These are phyloP conservation scores for Hydrophis major DNA, from an alignment of 2,797 vertebrate species.

Conservation along the genomic window DNA sequence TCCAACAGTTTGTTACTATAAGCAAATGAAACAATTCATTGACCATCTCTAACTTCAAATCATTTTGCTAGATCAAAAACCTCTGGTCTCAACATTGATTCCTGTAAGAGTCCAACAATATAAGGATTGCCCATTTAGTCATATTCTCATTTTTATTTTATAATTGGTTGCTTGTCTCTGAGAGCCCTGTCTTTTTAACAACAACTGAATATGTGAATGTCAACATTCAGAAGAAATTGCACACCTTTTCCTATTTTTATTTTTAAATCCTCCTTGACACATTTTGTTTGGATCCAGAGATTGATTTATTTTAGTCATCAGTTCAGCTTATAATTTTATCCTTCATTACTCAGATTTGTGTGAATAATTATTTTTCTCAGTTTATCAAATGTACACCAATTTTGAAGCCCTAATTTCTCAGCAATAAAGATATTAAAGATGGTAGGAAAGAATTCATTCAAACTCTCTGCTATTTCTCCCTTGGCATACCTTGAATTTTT, in stretches of 20 bases:
- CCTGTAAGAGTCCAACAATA: not conserved
- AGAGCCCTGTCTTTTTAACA: not conserved
- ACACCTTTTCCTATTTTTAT: not conserved
- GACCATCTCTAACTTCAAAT: not conserved
- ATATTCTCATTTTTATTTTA: not conserved
- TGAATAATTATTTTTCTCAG: not conserved
- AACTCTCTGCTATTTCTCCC: not conserved
- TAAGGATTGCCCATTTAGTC: not conserved
- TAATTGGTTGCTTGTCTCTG: not conserved
- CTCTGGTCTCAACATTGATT: not conserved
- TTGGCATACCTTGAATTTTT: not conserved
- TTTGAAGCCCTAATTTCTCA: not conserved
- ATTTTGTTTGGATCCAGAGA: not conserved
- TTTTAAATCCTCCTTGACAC: not conserved
- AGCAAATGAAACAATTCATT: not conserved
- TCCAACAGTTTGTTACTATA: not conserved
- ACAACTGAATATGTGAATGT: not conserved
- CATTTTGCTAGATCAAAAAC: not conserved
- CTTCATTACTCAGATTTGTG: not conserved
- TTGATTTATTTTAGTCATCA: not conserved
- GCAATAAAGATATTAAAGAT: not conserved
- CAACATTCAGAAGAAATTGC: not conserved
- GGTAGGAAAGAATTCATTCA: not conserved
- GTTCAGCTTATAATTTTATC: not conserved
- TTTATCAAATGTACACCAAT: not conserved